Percentiles rank a stretch among this genome's conserved stretches.
These are phyloP conservation scores for Pluvianellus socialis DNA, from an alignment of 2,113 vertebrate genomes.

Conservation along the genomic window DNA sequence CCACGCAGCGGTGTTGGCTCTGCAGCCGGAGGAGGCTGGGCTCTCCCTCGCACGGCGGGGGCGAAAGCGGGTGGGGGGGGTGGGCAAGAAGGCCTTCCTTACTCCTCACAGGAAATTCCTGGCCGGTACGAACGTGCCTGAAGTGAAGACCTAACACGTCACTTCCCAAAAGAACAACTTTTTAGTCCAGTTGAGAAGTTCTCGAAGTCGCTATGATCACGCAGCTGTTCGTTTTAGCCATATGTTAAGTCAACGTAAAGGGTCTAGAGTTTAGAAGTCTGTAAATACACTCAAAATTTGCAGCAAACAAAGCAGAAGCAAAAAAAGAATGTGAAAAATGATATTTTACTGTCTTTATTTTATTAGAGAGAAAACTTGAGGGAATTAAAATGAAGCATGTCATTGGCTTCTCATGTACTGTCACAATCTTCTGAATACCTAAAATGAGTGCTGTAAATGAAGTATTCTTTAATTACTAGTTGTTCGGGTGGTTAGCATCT, in stretches of 20 bases:
- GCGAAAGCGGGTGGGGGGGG: rapidly evolving
- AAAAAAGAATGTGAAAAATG: neutral
- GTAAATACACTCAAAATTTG: neutral
- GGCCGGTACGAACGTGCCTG: neutral
- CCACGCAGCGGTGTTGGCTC: neutral
- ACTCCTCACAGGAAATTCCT: neutral
- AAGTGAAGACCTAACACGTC: neutral
- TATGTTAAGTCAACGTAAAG: neutral
- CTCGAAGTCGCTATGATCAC: neutral
- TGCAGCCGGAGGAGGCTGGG: neutral
- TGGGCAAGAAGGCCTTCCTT: neutral
- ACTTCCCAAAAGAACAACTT: neutral
- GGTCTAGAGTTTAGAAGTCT: neutral
- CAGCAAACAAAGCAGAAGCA: neutral
- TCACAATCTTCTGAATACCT: neutral
- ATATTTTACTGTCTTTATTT: neutral
- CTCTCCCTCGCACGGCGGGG: neutral
- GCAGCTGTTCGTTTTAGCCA: neutral
- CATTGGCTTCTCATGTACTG: neutral
- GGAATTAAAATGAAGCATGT: neutral
- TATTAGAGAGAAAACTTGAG: neutral
- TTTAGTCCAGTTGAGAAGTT: neutral
- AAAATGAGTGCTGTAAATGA: neutral
- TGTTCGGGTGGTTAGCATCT: neutral
- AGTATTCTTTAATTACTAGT: neutral